Percentiles rank a stretch among this genome's conserved stretches.
Evolutionary conservation across 2,797 vertebrate species (phyloP).

Genomic region (Ambastaia sidthimunki): DNA sequence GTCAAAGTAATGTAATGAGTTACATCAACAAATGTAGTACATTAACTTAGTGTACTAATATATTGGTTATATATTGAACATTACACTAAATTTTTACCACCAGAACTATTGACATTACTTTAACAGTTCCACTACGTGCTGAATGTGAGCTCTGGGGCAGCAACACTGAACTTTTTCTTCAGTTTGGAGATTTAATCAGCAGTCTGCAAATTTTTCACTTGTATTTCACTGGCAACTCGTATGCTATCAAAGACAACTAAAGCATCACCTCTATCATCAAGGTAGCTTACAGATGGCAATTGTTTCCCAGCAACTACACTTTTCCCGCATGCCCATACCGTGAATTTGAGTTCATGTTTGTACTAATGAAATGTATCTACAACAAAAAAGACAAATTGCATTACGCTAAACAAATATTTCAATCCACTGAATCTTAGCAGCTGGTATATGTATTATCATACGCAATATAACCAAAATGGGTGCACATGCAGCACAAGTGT

Average conservation of each 20-base stretch:
- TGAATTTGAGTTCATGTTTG: conserved; percentile 63
- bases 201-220: conserved; percentile 49
- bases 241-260: conserved; percentile 47
- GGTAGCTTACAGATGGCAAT: conserved; percentile 64
- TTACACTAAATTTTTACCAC: no score
- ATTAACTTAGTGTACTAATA: no score
- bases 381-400: background rate
- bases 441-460: no score
- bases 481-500: background rate
- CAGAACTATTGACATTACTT: no score
- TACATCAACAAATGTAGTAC: no score
- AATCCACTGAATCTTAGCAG: no score
- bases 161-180: conserved; percentile 39
- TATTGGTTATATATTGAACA: no score
- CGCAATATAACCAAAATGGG: no score
- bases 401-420: no score
- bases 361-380: background rate
- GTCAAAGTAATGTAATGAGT: no score
- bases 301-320: conserved; percentile 74
- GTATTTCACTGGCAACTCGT: conserved; percentile 62
- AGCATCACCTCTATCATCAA: conserved; percentile 59
- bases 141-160: no score
- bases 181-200: conserved; percentile 59
- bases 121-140: no score
- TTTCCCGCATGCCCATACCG: conserved; percentile 64